These are phyloP conservation scores for Petaurus breviceps DNA, from an alignment of 2,113 vertebrate genomes.

Conservation along the genomic window DNA sequence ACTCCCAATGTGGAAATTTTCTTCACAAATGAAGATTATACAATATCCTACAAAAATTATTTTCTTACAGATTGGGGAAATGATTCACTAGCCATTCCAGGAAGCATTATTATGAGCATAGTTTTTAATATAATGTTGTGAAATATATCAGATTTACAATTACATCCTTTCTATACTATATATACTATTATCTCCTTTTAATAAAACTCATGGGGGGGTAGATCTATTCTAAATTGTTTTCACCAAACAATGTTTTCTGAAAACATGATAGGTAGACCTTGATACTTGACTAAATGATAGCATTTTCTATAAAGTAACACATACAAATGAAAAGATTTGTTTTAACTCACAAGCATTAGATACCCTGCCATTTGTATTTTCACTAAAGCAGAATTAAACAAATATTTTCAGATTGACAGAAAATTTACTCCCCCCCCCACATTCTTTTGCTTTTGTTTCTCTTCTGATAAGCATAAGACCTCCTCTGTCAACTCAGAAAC, in stretches of 20 bases:
- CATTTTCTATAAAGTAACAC: conserved; percentile 73
- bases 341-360: conserved; percentile 71
- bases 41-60: conserved; percentile 3
- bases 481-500: conserved; percentile 82
- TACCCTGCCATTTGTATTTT: conserved; percentile 69
- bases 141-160: conserved; percentile 45
- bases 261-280: conserved; percentile 46
- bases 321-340: conserved; percentile 69
- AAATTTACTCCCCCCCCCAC: conserved; percentile 71
- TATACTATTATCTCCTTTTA: conserved; percentile 47
- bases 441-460: conserved; percentile 83
- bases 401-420: conserved; percentile 85
- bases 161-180: not conserved
- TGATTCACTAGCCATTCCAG: conserved; percentile 19
- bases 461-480: conserved; percentile 79
- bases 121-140: conserved; percentile 35
- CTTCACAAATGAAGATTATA: not conserved
- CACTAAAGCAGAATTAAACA: conserved; percentile 73
- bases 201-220: conserved; percentile 46
- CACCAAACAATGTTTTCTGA: conserved; percentile 55
- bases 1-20: not conserved
- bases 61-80: conserved; percentile 8
- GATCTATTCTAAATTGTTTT: conserved; percentile 58
- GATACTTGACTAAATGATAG: conserved; percentile 65
- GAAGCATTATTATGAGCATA: conserved; percentile 19